These are phyloP conservation scores for Pristiophorus japonicus DNA, from an alignment of 2,113 vertebrate genomes.

Conservation along the genomic window DNA sequence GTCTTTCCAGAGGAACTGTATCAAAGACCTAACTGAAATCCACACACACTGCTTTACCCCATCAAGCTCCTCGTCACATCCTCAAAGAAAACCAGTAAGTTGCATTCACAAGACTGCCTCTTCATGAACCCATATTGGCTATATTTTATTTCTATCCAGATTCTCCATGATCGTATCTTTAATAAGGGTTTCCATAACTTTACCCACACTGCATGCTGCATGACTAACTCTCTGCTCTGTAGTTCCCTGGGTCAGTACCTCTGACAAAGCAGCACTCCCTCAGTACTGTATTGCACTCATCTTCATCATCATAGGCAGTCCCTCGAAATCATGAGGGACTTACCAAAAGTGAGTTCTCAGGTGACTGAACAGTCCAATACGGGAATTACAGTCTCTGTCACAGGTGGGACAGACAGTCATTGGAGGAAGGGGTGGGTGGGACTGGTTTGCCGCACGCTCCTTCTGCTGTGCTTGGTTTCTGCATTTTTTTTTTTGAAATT, in stretches of 20 bases:
- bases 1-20: not conserved
- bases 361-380: no score
- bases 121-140: not conserved
- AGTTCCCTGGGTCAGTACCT: not conserved
- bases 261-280: not conserved
- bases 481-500: no score
- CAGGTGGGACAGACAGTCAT: no score
- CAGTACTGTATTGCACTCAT: not conserved
- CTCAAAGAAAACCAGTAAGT: not conserved
- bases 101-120: not conserved
- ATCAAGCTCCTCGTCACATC: not conserved
- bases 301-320: no score
- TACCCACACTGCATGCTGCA: no score
- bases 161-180: no score
- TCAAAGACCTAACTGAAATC: not conserved
- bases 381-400: no score
- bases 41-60: not conserved
- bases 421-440: no score
- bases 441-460: no score
- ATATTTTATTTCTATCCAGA: not conserved
- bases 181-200: not conserved
- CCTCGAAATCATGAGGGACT: no score
- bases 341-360: no score
- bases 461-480: no score
- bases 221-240: not conserved